Evolutionary conservation across 2,113 vertebrate species (phyloP), one percentile per base, ranked within the genome.

Genomic region (Caracal caracal): DNA sequence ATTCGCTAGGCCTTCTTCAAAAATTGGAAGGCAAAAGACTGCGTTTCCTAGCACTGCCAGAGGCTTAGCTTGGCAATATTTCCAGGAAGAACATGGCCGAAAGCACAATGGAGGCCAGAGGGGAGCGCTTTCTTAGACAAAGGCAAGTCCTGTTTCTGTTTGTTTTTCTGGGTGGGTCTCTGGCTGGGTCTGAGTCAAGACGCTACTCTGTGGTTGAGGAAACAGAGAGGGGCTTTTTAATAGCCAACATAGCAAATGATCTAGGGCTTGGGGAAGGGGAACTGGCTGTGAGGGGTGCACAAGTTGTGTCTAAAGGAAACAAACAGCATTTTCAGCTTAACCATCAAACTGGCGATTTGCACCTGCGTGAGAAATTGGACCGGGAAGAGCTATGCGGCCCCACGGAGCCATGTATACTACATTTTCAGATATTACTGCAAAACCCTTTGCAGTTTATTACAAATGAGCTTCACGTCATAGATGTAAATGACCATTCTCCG

Each of bases 161-260:
- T 92, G 43, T 97, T 92, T 96, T 94, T n/a, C 26, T 98, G 35
- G 91, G 88, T 94, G 84, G 96, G 30, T 97, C 51, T 78, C 51
- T 90, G 87, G 47, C 80, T 51, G 87, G 20, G 78, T 97, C 47
- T 0, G 68, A 73, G 30, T 90, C 98, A 24, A 97, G 98, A 94
- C 98, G 90, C 66, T 99, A 99, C 89, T 98, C 98, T 3, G 90
- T 99, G 87, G 97, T 98, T 0, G 99, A 99, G 96, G 99, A 99
- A 95, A 98, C 98, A 91, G 92, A 95, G 40, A 97, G 47, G 59
- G 95, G 92, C 20, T 91, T 75, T 75, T 88, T 91, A 76, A 75
- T 97, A 86, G 51, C 70, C 20, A 96, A 94, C n/a, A 15, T 97
- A 85, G 89, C 59, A 68, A 84, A 96, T 47, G 97, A 97, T 88